phyloP scores from a whole-genome alignment of 2,888 invertebrate species.

The Macrosiphum euphorbiae region DNA sequence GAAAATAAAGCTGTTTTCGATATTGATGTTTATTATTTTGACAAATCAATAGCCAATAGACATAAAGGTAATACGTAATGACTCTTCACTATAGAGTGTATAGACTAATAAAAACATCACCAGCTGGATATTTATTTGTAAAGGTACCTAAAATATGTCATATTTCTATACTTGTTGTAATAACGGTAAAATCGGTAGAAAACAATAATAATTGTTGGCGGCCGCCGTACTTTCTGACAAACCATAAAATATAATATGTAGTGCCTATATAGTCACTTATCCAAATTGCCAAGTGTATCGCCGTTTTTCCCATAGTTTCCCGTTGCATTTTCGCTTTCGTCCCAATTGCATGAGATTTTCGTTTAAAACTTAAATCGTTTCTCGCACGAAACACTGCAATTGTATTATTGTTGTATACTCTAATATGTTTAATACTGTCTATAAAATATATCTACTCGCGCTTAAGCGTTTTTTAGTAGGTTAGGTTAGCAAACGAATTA shows the following conservation, averaged over 20 bases:
- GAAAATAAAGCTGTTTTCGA: neutral
- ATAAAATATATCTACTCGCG: neutral
- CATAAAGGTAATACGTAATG: no score
- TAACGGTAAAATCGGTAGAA: neutral
- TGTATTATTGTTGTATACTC: neutral
- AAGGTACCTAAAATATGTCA: neutral
- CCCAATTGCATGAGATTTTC: conserved; percentile 34
- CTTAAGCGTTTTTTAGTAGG: neutral
- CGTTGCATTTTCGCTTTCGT: neutral
- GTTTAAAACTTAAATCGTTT: conserved; percentile 48
- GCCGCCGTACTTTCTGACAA: neutral
- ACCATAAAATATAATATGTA: neutral
- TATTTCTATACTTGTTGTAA: neutral
- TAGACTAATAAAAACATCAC: neutral
- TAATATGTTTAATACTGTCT: neutral
- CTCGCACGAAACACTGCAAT: conserved; percentile 18
- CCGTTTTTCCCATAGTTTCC: neutral
- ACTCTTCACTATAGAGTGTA: neutral
- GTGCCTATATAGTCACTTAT: neutral
- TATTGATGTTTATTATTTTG: neutral
- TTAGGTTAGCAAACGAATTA: neutral
- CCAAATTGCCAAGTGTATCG: neutral
- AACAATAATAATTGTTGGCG: neutral
- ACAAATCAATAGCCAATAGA: neutral
- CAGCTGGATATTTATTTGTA: neutral